Conservation (phyloP, 2,888 invertebrate species). For the Phlogophora meticulosa region DNA sequence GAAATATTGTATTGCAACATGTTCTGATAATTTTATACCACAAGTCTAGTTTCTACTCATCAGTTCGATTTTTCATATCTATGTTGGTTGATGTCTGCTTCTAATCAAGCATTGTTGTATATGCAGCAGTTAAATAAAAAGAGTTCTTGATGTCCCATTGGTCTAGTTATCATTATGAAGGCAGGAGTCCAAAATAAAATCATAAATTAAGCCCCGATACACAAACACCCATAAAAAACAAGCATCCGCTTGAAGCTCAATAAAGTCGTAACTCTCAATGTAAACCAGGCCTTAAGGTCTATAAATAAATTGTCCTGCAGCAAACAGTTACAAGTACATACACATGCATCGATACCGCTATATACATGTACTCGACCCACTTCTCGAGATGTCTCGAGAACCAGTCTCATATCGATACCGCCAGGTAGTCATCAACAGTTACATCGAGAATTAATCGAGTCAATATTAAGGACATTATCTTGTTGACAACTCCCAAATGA, state of each 20-base stretch:
- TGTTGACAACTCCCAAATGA: slow-evolving; percentile 44
- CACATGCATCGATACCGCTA: slow-evolving; percentile 75
- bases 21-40: slow-evolving; percentile 13
- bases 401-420: slow-evolving; percentile 62
- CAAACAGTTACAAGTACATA: slow-evolving; percentile 64
- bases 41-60: slow-evolving; percentile 14
- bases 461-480: slow-evolving; percentile 44
- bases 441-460: slow-evolving; percentile 56
- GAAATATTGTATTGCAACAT: slow-evolving; percentile 6
- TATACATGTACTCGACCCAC: slow-evolving; percentile 70
- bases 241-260: neutral
- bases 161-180: neutral
- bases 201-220: too few species aligned
- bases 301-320: slow-evolving; percentile 63
- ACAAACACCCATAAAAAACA: neutral
- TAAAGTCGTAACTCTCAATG: slow-evolving; percentile 24
- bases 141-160: neutral
- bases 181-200: too few species aligned
- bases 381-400: slow-evolving; percentile 67
- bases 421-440: slow-evolving; percentile 59
- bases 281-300: slow-evolving; percentile 52
- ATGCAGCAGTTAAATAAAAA: too few species aligned
- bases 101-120: too few species aligned
- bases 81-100: neutral
- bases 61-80: neutral